Evolutionary conservation across 1,140 invertebrate species (phyloP), one percentile per base, ranked within the genome.

Genomic region (Dryas iulia): DNA sequence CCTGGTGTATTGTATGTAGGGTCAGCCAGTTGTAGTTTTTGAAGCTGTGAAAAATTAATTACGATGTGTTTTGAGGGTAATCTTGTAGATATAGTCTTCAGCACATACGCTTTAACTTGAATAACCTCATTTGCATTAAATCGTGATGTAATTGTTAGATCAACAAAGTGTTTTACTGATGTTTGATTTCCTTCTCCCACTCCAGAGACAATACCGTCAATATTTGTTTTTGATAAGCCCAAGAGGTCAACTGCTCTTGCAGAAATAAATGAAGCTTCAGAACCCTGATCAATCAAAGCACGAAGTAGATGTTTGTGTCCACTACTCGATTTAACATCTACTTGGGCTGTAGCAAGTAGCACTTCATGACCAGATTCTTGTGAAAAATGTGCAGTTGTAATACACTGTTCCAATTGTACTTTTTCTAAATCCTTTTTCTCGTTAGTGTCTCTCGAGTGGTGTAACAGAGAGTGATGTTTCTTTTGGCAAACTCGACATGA

Each of bases 381-480:
- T n/a, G n/a, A n/a, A n/a, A n/a, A n/a, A n/a, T n/a, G n/a, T n/a
- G n/a, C n/a, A n/a, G n/a, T n/a, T n/a, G n/a, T n/a, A n/a, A n/a
- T n/a, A n/a, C n/a, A n/a, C n/a, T n/a, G n/a, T n/a, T n/a, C n/a
- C n/a, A n/a, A n/a, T n/a, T n/a, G n/a, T n/a, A n/a, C n/a, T n/a
- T n/a, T n/a, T n/a, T n/a, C n/a, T n/a, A n/a, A n/a, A n/a, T n/a
- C n/a, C n/a, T n/a, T n/a, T n/a, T n/a, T n/a, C n/a, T n/a, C n/a
- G n/a, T n/a, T n/a, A n/a, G n/a, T n/a, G n/a, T n/a, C n/a, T n/a
- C n/a, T n/a, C n/a, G n/a, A n/a, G n/a, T n/a, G n/a, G 56, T 76
- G 74, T 73, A 76, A 57, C 6, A 71, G 11, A 56, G 65, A 61
- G 65, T 78, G 71, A 65, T 81, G 79, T 61, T 47, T 68, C 39